A percentile compares a stretch with the other conserved stretches of the same genome.
Evolutionary conservation across 2,888 invertebrate species (phyloP).

Genomic region (Thera obeliscata): DNA sequence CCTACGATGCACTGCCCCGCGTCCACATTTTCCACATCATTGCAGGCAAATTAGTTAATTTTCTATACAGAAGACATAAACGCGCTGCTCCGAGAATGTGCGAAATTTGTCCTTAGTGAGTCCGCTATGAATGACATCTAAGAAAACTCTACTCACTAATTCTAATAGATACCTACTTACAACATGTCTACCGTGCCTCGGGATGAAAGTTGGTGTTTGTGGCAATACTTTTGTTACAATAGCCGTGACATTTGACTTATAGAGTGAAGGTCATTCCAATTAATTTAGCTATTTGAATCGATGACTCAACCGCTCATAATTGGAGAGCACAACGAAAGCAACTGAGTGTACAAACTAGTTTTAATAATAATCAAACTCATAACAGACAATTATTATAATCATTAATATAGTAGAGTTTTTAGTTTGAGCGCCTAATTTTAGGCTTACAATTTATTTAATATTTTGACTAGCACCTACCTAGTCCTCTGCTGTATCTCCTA

Average conservation of each 20-base stretch:
- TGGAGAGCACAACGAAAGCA: background rate
- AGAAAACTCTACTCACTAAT: too few species aligned
- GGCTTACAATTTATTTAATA: too few species aligned
- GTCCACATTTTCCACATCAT: too few species aligned
- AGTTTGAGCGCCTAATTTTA: too few species aligned
- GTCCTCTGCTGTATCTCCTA: too few species aligned
- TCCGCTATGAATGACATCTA: too few species aligned
- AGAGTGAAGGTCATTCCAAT: slow-evolving; percentile 16
- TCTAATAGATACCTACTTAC: too few species aligned
- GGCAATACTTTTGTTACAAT: background rate
- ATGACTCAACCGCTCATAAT: background rate
- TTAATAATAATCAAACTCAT: background rate
- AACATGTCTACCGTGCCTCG: too few species aligned
- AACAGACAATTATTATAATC: too few species aligned
- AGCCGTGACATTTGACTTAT: slow-evolving; percentile 5
- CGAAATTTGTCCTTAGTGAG: background rate
- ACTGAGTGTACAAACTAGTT: background rate
- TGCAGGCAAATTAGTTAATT: background rate
- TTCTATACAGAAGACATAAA: slow-evolving; percentile 16
- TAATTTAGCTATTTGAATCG: slow-evolving; percentile 1
- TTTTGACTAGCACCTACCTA: too few species aligned
- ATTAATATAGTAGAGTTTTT: too few species aligned
- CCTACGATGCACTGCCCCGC: too few species aligned
- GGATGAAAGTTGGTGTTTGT: background rate
- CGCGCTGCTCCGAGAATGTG: slow-evolving; percentile 7